Evolutionary conservation across 2,113 vertebrate genomes (phyloP).

Genomic region (Rhagologus leucostigma): DNA sequence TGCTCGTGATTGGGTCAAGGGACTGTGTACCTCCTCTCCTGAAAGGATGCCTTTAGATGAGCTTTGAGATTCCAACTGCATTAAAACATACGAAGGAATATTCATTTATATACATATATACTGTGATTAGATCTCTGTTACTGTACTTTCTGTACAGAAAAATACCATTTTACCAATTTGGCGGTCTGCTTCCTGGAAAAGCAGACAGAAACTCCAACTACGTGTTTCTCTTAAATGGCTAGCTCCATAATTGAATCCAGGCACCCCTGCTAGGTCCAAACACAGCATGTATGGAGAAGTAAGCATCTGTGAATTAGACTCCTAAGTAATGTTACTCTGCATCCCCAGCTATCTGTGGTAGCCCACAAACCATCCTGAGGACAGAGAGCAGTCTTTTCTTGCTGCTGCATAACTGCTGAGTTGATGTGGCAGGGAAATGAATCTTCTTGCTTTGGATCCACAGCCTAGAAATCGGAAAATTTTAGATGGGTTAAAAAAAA

Average conservation of each 20-base stretch:
- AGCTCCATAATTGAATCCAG: background rate
- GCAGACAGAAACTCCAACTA: background rate
- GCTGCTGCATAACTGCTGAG: background rate
- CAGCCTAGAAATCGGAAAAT: background rate
- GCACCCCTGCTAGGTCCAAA: background rate
- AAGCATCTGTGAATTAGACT: background rate
- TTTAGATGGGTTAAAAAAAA: background rate
- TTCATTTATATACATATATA: background rate
- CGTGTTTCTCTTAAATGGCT: background rate
- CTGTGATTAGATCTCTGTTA: background rate
- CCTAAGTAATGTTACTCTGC: background rate
- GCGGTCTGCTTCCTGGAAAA: background rate
- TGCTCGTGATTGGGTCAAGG: rapidly evolving
- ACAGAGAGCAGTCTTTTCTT: background rate
- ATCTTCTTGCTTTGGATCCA: background rate
- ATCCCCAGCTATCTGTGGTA: background rate
- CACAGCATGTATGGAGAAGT: background rate
- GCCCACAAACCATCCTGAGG: background rate
- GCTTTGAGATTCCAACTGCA: background rate
- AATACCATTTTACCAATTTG: background rate
- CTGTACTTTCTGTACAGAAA: background rate
- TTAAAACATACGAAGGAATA: background rate
- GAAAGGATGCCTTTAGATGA: background rate
- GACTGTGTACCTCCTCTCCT: background rate
- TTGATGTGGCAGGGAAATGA: background rate